phyloP scores from a whole-genome alignment of 2,888 invertebrate genomes.

The Synanthedon myopaeformis region DNA sequence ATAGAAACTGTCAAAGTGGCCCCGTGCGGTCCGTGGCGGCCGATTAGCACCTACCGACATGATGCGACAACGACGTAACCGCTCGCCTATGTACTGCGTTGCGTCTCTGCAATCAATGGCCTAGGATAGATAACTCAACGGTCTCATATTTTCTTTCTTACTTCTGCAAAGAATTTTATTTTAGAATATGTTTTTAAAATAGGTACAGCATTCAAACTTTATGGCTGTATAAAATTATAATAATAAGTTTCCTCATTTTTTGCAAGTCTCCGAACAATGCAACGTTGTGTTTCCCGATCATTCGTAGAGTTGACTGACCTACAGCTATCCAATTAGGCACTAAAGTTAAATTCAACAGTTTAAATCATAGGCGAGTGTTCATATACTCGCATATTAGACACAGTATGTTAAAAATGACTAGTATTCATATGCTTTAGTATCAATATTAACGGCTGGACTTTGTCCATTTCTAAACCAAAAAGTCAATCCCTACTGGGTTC shows the following conservation, averaged over 20 bases:
- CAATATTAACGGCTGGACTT: too few species aligned
- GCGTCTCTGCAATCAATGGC: conserved; percentile 1
- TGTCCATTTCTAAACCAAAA: too few species aligned
- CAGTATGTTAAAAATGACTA: too few species aligned
- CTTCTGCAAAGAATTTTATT: background rate
- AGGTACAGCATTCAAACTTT: background rate
- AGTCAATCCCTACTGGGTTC: too few species aligned
- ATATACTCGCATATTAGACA: too few species aligned
- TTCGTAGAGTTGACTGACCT: conserved; percentile 1
- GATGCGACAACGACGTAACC: background rate
- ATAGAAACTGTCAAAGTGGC: conserved; percentile 67
- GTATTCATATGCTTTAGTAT: too few species aligned
- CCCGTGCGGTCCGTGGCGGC: conserved; percentile 36
- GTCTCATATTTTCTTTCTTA: background rate
- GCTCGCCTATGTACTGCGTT: conserved; percentile 4
- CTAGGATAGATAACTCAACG: background rate
- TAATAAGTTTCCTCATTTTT: background rate
- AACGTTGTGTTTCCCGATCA: background rate
- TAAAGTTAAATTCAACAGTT: background rate
- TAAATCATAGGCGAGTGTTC: background rate
- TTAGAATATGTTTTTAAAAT: background rate
- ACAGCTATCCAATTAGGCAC: background rate
- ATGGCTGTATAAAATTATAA: background rate
- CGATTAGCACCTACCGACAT: conserved; percentile 53
- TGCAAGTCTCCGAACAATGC: background rate